Evolutionary conservation across 2,797 vertebrate genomes (phyloP).

Genomic region (Pteronotus mesoamericanus): DNA sequence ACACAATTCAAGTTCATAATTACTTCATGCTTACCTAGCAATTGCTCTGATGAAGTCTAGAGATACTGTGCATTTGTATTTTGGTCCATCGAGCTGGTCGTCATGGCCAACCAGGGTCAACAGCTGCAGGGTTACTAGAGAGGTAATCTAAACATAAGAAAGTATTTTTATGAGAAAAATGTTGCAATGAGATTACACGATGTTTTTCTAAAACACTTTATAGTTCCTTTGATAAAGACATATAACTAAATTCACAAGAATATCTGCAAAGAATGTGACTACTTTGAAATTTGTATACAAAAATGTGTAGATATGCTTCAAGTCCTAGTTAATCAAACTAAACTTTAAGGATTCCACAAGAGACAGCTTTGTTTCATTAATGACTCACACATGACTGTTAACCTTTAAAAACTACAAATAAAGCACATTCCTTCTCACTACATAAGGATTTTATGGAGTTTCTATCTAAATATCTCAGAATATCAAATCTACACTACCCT

Average conservation of each 20-base stretch:
- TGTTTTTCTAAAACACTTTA: conserved; percentile 26
- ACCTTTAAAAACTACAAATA: conserved; percentile 12
- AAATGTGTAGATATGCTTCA: not conserved
- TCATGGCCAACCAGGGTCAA: conserved; percentile 89
- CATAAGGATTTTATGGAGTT: not conserved
- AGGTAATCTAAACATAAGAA: conserved; percentile 80
- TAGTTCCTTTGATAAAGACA: conserved; percentile 11
- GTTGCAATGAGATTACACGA: conserved; percentile 8
- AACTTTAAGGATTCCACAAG: not conserved
- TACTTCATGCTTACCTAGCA: conserved; percentile 79
- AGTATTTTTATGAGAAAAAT: conserved; percentile 50
- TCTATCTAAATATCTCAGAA: conserved; percentile 19
- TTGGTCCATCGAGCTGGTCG: conserved; percentile 94
- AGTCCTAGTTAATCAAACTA: conserved; percentile 11
- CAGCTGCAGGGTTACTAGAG: conserved; percentile 90
- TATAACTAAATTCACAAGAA: not conserved
- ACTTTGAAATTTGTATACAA: not conserved
- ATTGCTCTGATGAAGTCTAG: conserved; percentile 93
- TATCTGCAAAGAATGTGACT: not conserved
- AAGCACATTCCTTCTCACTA: not conserved
- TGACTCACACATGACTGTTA: not conserved
- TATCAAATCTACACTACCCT: conserved; percentile 6
- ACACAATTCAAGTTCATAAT: conserved; percentile 16
- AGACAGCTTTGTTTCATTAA: conserved; percentile 31
- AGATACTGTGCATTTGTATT: conserved; percentile 95